A percentile compares a stretch with the other conserved stretches of the same genome.
Conservation (phyloP, 2,113 vertebrate species). For the Ariopsis seemanni region DNA sequence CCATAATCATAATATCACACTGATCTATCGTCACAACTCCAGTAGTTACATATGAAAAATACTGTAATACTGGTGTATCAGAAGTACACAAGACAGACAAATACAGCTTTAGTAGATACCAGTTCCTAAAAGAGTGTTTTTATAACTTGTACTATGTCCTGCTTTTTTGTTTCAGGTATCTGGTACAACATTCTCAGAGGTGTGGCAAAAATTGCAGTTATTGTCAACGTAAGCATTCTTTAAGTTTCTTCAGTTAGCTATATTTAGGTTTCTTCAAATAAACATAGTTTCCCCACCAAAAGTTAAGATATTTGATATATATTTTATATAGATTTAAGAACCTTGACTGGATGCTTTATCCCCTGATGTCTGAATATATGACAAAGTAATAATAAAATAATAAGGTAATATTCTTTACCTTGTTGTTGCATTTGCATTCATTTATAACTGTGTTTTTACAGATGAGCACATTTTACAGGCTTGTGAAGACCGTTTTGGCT, state of each 20-base stretch:
- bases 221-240: slow-evolving; percentile 89
- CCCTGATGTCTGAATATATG: too few relatives aligned
- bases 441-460: background rate
- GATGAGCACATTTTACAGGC: background rate
- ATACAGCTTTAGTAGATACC: background rate
- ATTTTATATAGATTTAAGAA: background rate
- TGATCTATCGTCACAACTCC: background rate
- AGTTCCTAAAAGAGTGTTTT: background rate
- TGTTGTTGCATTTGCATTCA: background rate
- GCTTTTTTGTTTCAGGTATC: slow-evolving; percentile 78
- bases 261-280: background rate
- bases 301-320: background rate
- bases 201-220: slow-evolving; percentile 92
- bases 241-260: background rate
- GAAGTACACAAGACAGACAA: background rate
- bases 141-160: background rate
- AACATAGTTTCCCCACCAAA: background rate
- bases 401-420: too few relatives aligned
- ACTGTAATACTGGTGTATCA: background rate
- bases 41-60: background rate
- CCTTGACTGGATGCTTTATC: too few relatives aligned
- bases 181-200: slow-evolving; percentile 97
- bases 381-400: too few relatives aligned
- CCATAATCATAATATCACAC: background rate
- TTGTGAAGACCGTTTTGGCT: background rate